These are phyloP conservation scores for Eidolon helvum DNA, from an alignment of 2,113 vertebrate genomes.

Conservation along the genomic window DNA sequence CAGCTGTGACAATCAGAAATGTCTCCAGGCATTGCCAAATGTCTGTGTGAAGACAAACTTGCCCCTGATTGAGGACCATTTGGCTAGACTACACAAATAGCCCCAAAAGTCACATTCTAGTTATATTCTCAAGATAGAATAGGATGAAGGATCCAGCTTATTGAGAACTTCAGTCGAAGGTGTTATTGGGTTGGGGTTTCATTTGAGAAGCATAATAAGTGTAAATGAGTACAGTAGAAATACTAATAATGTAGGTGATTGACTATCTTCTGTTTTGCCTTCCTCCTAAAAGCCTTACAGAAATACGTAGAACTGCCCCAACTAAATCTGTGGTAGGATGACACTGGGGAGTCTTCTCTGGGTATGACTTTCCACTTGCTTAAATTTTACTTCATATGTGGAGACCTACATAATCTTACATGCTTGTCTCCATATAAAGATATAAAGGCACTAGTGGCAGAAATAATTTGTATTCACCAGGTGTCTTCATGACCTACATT, in stretches of 20 bases:
- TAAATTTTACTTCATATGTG: not conserved
- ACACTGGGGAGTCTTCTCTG: accelerated
- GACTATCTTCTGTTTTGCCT: not conserved
- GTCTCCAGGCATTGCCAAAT: not conserved
- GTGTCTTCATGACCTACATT: not conserved
- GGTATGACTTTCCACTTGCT: not conserved
- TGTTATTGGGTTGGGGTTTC: not conserved
- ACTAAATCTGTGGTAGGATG: not conserved
- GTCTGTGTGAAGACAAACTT: not conserved
- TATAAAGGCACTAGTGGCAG: too few relatives aligned
- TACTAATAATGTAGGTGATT: not conserved
- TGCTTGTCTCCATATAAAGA: not conserved
- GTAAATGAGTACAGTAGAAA: not conserved
- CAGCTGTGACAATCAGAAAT: not conserved
- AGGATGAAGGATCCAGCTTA: not conserved
- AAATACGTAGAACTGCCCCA: not conserved
- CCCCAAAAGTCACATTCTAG: not conserved
- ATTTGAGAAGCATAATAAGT: not conserved
- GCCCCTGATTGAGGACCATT: not conserved
- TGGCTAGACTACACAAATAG: not conserved
- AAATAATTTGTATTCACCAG: not conserved
- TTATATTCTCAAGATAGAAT: not conserved
- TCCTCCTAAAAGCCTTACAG: not conserved
- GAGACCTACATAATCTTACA: not conserved
- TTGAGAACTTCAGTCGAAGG: not conserved